These are phyloP conservation scores for Umimayanthus chanpuru DNA, from an alignment of 92 coral and sea anemone genomes.

Conservation along the genomic window DNA sequence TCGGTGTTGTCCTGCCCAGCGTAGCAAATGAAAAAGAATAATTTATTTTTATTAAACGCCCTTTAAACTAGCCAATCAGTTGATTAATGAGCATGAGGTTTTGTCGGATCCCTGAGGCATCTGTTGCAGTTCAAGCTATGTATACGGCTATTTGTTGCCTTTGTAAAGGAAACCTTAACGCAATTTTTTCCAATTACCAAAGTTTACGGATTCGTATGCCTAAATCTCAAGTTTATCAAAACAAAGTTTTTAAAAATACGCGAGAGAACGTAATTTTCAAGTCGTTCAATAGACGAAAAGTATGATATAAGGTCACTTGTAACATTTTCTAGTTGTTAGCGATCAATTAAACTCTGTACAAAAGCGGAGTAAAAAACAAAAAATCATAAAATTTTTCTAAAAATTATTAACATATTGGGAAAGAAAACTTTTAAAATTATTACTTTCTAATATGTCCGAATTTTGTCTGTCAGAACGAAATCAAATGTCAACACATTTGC, in stretches of 20 bases:
- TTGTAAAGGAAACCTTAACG: neutral
- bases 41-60: neutral
- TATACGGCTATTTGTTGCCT: neutral
- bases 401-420: no score
- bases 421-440: no score
- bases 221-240: neutral
- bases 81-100: neutral
- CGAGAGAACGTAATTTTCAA: neutral
- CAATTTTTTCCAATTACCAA: neutral
- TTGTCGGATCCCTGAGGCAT: neutral
- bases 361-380: no score
- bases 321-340: neutral
- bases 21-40: neutral
- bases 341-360: neutral
- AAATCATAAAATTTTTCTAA: neutral
- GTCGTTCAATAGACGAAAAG: no score
- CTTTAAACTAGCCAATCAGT: no score
- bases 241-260: neutral
- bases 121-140: neutral
- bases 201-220: neutral
- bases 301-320: neutral
- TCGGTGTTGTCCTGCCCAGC: neutral
- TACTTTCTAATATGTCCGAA: no score
- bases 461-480: neutral
- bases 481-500: neutral